A percentile compares a stretch with the other conserved stretches of the same genome.
phyloP scores from a whole-genome alignment of 2,888 invertebrate genomes.

The Drosophila peninsularis region DNA sequence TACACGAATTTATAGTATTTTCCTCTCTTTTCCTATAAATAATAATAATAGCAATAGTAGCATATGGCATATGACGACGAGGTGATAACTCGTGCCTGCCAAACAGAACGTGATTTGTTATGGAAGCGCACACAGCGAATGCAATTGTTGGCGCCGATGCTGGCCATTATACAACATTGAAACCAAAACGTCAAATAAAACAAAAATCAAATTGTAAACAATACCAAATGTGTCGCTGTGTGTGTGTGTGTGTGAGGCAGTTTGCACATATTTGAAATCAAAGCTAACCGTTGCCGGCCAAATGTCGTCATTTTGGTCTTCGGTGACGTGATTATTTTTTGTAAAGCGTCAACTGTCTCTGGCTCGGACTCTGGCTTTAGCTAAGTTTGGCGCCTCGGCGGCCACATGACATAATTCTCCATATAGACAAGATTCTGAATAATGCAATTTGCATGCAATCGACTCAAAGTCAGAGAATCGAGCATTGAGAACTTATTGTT shows the following conservation, averaged over 20 bases:
- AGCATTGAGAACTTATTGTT: background rate
- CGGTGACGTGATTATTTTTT: slow-evolving; percentile 54
- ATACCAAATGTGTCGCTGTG: slow-evolving; percentile 26
- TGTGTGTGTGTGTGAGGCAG: slow-evolving; percentile 22
- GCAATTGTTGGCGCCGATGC: slow-evolving; percentile 51
- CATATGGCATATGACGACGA: background rate
- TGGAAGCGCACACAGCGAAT: slow-evolving; percentile 23
- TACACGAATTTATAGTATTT: background rate
- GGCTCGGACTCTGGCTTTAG: slow-evolving; percentile 2
- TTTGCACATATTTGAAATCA: slow-evolving; percentile 33
- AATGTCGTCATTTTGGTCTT: slow-evolving; percentile 56
- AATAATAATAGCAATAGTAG: background rate
- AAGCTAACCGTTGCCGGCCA: slow-evolving; percentile 47
- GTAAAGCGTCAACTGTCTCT: slow-evolving; percentile 7
- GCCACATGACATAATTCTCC: slow-evolving; percentile 44
- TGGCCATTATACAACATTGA: slow-evolving; percentile 49
- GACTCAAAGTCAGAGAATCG: background rate
- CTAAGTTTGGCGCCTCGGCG: slow-evolving; percentile 15
- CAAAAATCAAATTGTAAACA: slow-evolving; percentile 44
- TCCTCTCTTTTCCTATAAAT: background rate
- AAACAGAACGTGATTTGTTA: slow-evolving; percentile 44
- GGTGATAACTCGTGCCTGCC: slow-evolving; percentile 1
- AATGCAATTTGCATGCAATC: slow-evolving; percentile 18
- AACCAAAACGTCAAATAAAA: slow-evolving; percentile 32
- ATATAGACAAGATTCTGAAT: slow-evolving; percentile 14